Conservation (phyloP, 35 echinoderm and acorn worm species). For the Chiridota heheva region DNA sequence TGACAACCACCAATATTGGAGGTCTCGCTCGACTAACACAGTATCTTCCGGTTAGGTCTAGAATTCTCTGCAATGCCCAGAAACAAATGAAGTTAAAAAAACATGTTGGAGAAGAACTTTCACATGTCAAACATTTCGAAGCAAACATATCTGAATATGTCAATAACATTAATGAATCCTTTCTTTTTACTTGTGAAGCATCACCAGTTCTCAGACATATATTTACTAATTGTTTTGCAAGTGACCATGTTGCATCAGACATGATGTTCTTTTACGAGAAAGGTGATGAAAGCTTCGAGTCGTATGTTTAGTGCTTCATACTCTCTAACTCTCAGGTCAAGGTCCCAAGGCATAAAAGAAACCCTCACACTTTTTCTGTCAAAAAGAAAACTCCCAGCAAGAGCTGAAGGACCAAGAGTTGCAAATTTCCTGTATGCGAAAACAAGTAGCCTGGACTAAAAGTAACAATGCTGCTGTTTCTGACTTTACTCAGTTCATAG, state of each 20-base stretch:
- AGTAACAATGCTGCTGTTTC: background rate
- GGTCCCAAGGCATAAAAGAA: background rate
- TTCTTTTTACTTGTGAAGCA: background rate
- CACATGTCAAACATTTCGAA: background rate
- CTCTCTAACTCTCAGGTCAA: background rate
- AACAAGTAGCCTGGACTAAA: constrained; percentile 38
- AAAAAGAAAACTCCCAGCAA: background rate
- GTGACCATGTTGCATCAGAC: background rate
- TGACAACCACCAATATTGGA: background rate
- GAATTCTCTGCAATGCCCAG: background rate
- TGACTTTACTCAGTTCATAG: constrained; percentile 33
- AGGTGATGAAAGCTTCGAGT: constrained; percentile 7
- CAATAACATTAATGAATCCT: background rate
- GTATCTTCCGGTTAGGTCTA: constrained; percentile 28
- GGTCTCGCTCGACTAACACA: background rate
- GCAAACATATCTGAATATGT: background rate
- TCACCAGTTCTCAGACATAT: background rate
- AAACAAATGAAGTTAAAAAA: background rate
- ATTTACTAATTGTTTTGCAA: background rate
- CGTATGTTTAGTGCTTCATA: constrained; percentile 10
- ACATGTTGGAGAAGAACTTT: background rate
- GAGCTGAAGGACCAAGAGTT: constrained; percentile 42
- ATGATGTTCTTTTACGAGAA: constrained; percentile 8
- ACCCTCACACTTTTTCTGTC: background rate
- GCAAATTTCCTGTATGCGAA: constrained; percentile 38